Evolutionary conservation across 2,797 vertebrate species (phyloP).

Genomic region (Huso huso): DNA sequence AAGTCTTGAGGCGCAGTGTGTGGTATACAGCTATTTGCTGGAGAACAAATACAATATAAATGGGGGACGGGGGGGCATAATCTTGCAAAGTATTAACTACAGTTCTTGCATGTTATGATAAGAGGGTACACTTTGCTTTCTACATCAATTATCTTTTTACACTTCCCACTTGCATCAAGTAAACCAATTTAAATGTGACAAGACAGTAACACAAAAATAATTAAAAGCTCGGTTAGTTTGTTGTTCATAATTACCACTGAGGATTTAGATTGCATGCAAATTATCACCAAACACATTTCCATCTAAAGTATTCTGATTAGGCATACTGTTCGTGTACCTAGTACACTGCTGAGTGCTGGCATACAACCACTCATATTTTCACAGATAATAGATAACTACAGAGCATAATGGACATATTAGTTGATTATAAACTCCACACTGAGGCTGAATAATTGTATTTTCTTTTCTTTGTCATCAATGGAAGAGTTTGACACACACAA

Average conservation of each 20-base stretch:
- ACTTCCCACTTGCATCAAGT: conserved; percentile 8
- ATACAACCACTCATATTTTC: not conserved
- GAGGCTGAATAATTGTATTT: too few relatives aligned
- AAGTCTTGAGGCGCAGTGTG: too few relatives aligned
- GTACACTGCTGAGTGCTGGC: not conserved
- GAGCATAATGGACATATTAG: too few relatives aligned
- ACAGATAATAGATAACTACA: too few relatives aligned
- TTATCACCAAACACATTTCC: not conserved
- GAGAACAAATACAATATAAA: too few relatives aligned
- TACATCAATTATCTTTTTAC: not conserved
- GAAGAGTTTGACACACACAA: too few relatives aligned
- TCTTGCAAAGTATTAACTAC: too few relatives aligned
- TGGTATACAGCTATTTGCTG: too few relatives aligned
- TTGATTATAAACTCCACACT: too few relatives aligned
- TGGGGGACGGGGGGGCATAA: too few relatives aligned
- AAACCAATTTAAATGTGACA: conserved; percentile 10
- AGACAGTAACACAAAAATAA: conserved; percentile 19
- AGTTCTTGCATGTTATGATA: not conserved
- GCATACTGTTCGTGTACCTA: not conserved
- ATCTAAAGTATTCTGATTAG: not conserved
- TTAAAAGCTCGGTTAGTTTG: conserved; percentile 15
- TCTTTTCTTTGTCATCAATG: too few relatives aligned
- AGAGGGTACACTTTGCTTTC: not conserved
- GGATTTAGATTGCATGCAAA: conserved; percentile 3
- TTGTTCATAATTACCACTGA: conserved; percentile 6